A percentile compares a stretch with the other conserved stretches of the same genome.
These are phyloP conservation scores for Trissoscelio sp. DNA, from an alignment of 2,888 invertebrate species.

Conservation along the genomic window DNA sequence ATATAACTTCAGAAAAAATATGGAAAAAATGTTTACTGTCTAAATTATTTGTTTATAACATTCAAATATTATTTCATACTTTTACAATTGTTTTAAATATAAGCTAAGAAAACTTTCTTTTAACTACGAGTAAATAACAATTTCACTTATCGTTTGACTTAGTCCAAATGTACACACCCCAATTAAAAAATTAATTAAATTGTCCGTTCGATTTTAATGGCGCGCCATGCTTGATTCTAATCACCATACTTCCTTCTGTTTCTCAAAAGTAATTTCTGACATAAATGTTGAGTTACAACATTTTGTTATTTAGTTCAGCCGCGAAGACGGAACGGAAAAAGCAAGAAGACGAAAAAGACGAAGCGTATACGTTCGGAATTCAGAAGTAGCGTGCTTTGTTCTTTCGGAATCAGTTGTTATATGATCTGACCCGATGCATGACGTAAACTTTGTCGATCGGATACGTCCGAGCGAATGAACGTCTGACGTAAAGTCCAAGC, in stretches of 20 bases:
- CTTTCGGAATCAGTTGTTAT: conserved; percentile 51
- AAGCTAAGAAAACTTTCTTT: too few relatives aligned
- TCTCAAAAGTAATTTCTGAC: conserved; percentile 35
- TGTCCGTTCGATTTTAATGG: conserved; percentile 6
- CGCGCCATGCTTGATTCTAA: not conserved
- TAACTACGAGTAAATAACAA: too few relatives aligned
- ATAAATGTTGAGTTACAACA: conserved; percentile 33
- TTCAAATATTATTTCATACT: too few relatives aligned
- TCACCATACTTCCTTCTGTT: conserved; percentile 14
- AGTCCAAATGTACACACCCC: conserved; percentile 3
- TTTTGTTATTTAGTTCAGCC: conserved; percentile 41
- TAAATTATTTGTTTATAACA: too few relatives aligned
- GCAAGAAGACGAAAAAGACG: not conserved
- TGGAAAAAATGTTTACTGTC: too few relatives aligned
- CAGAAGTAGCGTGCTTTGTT: conserved; percentile 43
- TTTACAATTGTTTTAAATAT: too few relatives aligned
- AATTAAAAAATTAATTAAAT: conserved; percentile 32
- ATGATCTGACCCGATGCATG: conserved; percentile 39
- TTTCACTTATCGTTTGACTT: not conserved
- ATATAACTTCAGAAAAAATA: too few relatives aligned
- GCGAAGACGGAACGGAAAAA: not conserved
- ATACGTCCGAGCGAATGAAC: conserved; percentile 14
- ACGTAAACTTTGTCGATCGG: conserved; percentile 38
- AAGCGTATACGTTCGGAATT: conserved; percentile 35
- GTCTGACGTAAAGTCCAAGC: not conserved